phyloP scores from a whole-genome alignment of 1,140 invertebrate genomes.

The Bombus confusus region DNA sequence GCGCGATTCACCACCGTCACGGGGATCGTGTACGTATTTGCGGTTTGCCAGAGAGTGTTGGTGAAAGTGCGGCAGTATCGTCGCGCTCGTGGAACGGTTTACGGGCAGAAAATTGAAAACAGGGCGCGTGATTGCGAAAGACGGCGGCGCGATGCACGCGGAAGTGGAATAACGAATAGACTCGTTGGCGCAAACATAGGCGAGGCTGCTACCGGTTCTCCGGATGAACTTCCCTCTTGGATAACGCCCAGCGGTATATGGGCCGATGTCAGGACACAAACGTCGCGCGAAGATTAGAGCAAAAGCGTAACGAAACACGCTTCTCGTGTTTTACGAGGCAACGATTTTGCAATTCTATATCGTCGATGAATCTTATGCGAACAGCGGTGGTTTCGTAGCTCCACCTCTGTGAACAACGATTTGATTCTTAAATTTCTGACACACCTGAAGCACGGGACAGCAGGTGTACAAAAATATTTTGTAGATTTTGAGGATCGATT shows the following conservation, averaged over 20 bases:
- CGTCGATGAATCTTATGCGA: too few species aligned
- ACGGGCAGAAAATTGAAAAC: slow-evolving; percentile 66
- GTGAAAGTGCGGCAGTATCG: slow-evolving; percentile 23
- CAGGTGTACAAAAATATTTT: too few species aligned
- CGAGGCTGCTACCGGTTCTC: too few species aligned
- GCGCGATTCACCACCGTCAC: not conserved
- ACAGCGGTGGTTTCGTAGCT: too few species aligned
- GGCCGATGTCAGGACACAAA: too few species aligned
- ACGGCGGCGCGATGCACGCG: slow-evolving; percentile 53
- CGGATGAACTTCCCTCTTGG: not conserved
- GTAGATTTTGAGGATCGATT: too few species aligned
- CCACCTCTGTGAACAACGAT: too few species aligned
- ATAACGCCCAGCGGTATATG: not conserved
- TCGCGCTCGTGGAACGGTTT: slow-evolving; percentile 42
- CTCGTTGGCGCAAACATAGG: too few species aligned
- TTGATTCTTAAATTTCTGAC: too few species aligned
- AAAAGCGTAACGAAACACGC: not conserved
- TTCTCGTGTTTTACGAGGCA: not conserved
- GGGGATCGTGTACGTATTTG: slow-evolving; percentile 5
- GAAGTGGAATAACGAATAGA: slow-evolving; percentile 48
- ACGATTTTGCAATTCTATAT: too few species aligned
- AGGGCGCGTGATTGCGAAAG: slow-evolving; percentile 59
- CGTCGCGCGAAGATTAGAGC: not conserved
- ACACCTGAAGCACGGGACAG: too few species aligned
- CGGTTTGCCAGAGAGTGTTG: not conserved